These are phyloP conservation scores for Henricia sp. DNA, from an alignment of 53 echinoderm and acorn worm genomes.

Conservation along the genomic window DNA sequence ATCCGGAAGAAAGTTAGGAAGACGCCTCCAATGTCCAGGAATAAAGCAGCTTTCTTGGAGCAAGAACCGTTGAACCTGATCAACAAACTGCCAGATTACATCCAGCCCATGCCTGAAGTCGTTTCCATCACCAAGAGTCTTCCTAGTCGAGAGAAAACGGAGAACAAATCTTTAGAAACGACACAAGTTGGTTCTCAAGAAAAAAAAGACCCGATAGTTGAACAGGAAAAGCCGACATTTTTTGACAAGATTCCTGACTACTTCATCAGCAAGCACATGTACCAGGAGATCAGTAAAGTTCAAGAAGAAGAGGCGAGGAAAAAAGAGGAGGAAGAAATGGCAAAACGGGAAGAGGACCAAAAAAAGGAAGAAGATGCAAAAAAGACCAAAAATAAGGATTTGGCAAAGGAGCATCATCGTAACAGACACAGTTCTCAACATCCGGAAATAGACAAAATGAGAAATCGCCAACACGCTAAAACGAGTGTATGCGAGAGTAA, in stretches of 20 bases:
- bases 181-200: neutral
- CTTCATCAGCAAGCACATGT: conserved; percentile 83
- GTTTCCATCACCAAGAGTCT: neutral
- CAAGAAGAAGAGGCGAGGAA: conserved; percentile 5
- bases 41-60: neutral
- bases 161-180: neutral
- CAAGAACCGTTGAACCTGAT: conserved; percentile 4
- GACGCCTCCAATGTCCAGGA: neutral
- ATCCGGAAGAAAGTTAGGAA: conserved; percentile 66
- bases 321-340: neutral
- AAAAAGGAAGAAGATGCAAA: conserved; percentile 4
- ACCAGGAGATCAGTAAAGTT: conserved; percentile 64
- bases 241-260: conserved; percentile 97
- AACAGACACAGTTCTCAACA: conserved; percentile 17
- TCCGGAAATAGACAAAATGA: neutral
- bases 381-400: no score
- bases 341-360: neutral
- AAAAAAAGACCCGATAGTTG: neutral
- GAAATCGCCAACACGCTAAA: conserved; percentile 17
- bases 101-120: conserved; percentile 37
- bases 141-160: no score
- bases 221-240: conserved; percentile 50
- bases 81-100: conserved; percentile 43
- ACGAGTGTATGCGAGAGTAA: neutral
- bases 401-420: neutral